Base-by-base conservation (phyloP, 2,797 vertebrate genomes). In the Ctenopoma multispine region DNA sequence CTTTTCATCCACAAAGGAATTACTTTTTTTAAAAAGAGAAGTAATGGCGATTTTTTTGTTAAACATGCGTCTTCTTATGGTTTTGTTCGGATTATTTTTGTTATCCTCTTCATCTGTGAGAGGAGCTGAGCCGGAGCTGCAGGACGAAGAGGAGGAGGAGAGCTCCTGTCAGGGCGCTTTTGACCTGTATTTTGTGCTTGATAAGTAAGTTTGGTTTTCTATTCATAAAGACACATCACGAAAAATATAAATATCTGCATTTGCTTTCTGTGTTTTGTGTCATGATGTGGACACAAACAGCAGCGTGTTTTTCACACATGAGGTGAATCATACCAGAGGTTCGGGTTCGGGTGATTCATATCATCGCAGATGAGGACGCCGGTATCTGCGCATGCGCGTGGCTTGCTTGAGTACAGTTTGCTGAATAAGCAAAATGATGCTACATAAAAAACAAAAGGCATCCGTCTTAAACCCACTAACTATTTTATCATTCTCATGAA, bases 111-210 rank as follows among this genome's bases (percentile, higher is more conserved):
- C 81, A 66, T 78, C 86, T 12, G 80, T 77, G 6, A 70, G 40
- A 46, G 43, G 73, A 79, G 82, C 82, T 27, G 90, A 94, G 77
- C 89, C 87, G 15, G 90, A 94, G 79, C 83, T 76, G 64, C 91
- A 72, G 69, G 85, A 84, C 0, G 93, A 93, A 13, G 90, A 92
- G 71, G 94, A 94, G 60, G 89, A 93, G 83, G 94, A 95, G 81
- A 95, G 94, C 54, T 95, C 95, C 77, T 98, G 97, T 84, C 95
- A 96, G 81, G 96, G 96, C 4, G 94, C 95, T 48, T 97, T 98
- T 84, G 96, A 98, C 92, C 94, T 98, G 46, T 98, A 97, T 73
- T 96, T 97, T 88, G 92, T 98, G 76, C 91, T 98, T 53, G 97
- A 98, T 86, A 98, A 96, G 97, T 98, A 95, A 97, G 67, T 49